Conservation (phyloP, 2,888 invertebrate genomes). For the Lottia scabra region DNA sequence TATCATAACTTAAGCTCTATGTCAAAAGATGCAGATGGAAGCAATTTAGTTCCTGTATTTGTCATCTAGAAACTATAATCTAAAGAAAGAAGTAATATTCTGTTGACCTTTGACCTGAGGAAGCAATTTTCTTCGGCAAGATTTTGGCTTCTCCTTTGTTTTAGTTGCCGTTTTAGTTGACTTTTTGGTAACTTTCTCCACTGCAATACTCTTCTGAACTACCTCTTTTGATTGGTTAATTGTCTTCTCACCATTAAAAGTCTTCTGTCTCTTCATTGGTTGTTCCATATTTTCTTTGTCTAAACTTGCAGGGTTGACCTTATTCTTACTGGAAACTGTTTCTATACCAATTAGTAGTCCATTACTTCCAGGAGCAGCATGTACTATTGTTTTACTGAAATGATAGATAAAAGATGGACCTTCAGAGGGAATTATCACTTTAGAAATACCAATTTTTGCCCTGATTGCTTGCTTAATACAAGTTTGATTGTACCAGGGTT, state of each 20-base stretch:
- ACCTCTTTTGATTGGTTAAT: not conserved
- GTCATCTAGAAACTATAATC: conserved; percentile 28
- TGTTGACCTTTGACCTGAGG: conserved; percentile 58
- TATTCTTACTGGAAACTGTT: not conserved
- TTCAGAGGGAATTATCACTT: too few relatives aligned
- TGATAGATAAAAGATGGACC: not conserved
- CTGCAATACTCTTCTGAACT: not conserved
- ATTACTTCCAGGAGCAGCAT: conserved; percentile 37
- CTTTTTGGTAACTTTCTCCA: conserved; percentile 4
- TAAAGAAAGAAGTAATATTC: conserved; percentile 45
- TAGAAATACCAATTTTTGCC: too few relatives aligned
- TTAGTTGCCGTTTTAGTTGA: too few relatives aligned
- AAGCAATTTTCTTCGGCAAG: conserved; percentile 44
- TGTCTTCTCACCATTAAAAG: not conserved
- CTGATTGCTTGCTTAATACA: too few relatives aligned
- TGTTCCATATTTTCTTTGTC: conserved; percentile 42
- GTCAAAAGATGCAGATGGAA: too few relatives aligned
- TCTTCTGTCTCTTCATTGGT: conserved; percentile 10
- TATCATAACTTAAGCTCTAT: too few relatives aligned
- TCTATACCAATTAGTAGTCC: conserved; percentile 12
- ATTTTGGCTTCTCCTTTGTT: conserved; percentile 34
- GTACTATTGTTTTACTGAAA: conserved; percentile 54
- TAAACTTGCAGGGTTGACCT: conserved; percentile 6
- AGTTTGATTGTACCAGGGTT: too few relatives aligned
- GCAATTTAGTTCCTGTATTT: too few relatives aligned